A percentile compares a stretch with the other conserved stretches of the same genome.
phyloP scores from a whole-genome alignment of 2,888 invertebrate species.

The Cremastinae sp. region DNA sequence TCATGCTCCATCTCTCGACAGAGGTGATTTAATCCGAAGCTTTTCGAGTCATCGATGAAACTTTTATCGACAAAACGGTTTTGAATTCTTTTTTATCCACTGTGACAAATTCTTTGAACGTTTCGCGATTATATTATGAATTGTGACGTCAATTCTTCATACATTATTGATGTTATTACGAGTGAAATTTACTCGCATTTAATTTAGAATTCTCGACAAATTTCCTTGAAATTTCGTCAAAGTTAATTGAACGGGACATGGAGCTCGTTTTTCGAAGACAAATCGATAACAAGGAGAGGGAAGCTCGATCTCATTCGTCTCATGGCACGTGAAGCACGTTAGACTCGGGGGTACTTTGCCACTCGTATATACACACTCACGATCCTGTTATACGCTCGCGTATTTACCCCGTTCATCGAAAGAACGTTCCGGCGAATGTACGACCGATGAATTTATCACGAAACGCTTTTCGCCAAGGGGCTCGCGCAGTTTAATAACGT shows the following conservation, averaged over 20 bases:
- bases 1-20: not conserved
- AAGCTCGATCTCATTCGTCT: conserved; percentile 29
- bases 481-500: conserved; percentile 32
- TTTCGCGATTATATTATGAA: no score
- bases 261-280: conserved; percentile 14
- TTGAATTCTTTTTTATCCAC: conserved; percentile 14
- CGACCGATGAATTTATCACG: conserved; percentile 47
- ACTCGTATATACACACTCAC: conserved; percentile 17
- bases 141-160: no score
- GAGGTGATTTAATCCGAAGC: conserved; percentile 34
- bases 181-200: no score
- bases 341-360: conserved; percentile 3
- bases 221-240: conserved; percentile 11
- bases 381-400: conserved; percentile 4
- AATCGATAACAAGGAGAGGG: conserved; percentile 5
- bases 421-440: conserved; percentile 1
- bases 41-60: conserved; percentile 31
- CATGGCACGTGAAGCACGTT: conserved; percentile 44
- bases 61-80: not conserved
- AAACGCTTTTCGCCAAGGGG: conserved; percentile 17
- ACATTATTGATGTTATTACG: no score
- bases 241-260: conserved; percentile 8
- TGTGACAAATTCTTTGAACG: not conserved
- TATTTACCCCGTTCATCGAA: conserved; percentile 15
- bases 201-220: no score